Evolutionary conservation across 2,888 invertebrate genomes (phyloP), one percentile per base, ranked within the genome.

Genomic region (Eristalis intricaria): DNA sequence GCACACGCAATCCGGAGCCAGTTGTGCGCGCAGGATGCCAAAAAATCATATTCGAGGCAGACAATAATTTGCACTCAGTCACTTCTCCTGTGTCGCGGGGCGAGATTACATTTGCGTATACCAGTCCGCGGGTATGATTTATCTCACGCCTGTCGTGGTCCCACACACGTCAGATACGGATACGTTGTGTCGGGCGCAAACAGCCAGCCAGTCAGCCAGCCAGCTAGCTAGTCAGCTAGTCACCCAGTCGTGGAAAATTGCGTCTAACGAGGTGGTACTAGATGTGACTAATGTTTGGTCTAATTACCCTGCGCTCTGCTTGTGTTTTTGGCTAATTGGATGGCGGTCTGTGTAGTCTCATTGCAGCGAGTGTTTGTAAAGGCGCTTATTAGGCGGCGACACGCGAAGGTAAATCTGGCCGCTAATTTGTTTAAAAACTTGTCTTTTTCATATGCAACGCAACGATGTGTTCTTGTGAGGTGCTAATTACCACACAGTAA

Each of bases 221-320:
- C 65, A 75, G 65, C 50, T 22, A 38, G 56, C 56, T 15, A n/a
- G n/a, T 8, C 8, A 32, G 13, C 22, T 5, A 60, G 60, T 60
- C 60, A 69, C 61, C 71, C 75, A 74, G 69, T 86, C 60, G 65
- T 73, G 61, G 77, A 78, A 86, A 86, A 82, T 83, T 76, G 75
- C 83, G 43, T 83, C 78, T 87, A 87, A 83, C 86, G 83, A 87
- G 83, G 79, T 87, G 83, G 58, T 87, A 79, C 75, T 83, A 75
- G 79, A 83, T 87, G 78, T 83, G 86, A 87, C 86, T 87, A 83
- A 83, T 87, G 86, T 87, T 83, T 87, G 86, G 83, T 83, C 83
- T 87, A 87, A 87, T 87, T 87, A 87, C 79, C 75, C 74, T 70
- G 83, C 79, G 58, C 79, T 83, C 71, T 69, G 78, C 73, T 71